Base-by-base conservation (phyloP, 2,888 invertebrate genomes). In the Tortricodes alternella region DNA sequence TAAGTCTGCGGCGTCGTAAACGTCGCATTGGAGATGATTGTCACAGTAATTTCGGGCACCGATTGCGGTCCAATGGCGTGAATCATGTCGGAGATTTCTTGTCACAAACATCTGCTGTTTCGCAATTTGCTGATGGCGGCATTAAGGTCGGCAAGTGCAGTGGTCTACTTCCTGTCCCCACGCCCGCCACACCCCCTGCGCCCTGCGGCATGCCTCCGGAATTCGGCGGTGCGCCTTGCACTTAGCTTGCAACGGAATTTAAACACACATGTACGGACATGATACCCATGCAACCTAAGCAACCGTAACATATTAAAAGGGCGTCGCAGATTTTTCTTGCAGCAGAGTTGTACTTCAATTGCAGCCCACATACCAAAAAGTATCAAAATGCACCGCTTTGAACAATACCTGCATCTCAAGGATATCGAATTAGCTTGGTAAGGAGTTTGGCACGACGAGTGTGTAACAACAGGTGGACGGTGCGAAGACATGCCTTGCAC, bases 61-160 rank as follows among this genome's bases (percentile, higher is more conserved):
- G 70, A 79, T 80, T 76, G 76, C 76, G 74, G 78, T 76, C 73
- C 77, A 71, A 84, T 80, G 74, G 80, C 78, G 76, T 78, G 83
- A 84, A 83, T 85, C 79, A 80, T 80, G 85, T 78, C 78, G 74
- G 73, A 73, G 77, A 74, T 79, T 87, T 88, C 85, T 87, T 86
- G 88, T 88, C 84, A 78, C 75, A 73, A 77, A 70, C 85, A 87
- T 83, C 84, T 86, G 86, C 74, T 85, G 86, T 85, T 81, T 83
- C 78, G 87, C 89, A 88, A 89, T 89, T 86, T 89, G 89, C 86
- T 89, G 89, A 88, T 89, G 88, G 87, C 77, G 71, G 76, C 78
- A 85, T 88, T 88, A 86, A 82, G 87, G 87, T 83, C 83, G 84
- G 72, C 69, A 74, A 85, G 83, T 84, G 84, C 86, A 86, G 76